Evolutionary conservation across 2,797 vertebrate genomes (phyloP).

Genomic region (Fistularia tabacaria): DNA sequence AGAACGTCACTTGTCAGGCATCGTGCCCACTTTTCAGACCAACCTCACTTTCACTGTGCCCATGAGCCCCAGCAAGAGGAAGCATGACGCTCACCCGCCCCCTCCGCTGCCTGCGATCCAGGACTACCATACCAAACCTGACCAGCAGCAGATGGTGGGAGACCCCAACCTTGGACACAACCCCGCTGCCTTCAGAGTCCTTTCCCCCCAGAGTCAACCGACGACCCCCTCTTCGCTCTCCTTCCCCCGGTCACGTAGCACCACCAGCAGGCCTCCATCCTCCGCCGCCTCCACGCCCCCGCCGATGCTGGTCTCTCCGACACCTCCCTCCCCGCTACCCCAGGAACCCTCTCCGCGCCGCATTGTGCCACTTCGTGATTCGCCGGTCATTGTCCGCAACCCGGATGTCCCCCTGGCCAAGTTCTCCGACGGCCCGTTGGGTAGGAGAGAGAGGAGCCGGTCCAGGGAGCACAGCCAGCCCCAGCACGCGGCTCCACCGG

Average conservation of each 20-base stretch:
- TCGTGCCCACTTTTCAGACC: slow-evolving; percentile 85
- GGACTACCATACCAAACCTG: slow-evolving; percentile 77
- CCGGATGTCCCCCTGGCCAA: slow-evolving; percentile 85
- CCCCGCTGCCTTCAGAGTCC: slow-evolving; percentile 76
- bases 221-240: slow-evolving; percentile 71
- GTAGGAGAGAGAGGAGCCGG: slow-evolving; percentile 61
- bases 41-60: slow-evolving; percentile 92
- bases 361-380: slow-evolving; percentile 84
- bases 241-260: slow-evolving; percentile 72
- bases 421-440: slow-evolving; percentile 70
- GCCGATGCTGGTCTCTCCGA: slow-evolving; percentile 84
- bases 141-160: slow-evolving; percentile 59
- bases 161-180: slow-evolving; percentile 60
- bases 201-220: slow-evolving; percentile 81
- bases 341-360: slow-evolving; percentile 84
- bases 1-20: slow-evolving; percentile 82
- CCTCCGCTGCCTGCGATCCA: slow-evolving; percentile 62
- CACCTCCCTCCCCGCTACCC: slow-evolving; percentile 83
- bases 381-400: slow-evolving; percentile 89
- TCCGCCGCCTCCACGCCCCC: slow-evolving; percentile 83
- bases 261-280: slow-evolving; percentile 77
- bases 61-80: slow-evolving; percentile 90
- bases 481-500: slow-evolving; percentile 54
- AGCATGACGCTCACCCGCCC: slow-evolving; percentile 77
- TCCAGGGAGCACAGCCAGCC: slow-evolving; percentile 72